These are phyloP conservation scores for Hyles lineata DNA, from an alignment of 2,888 invertebrate genomes.

Conservation along the genomic window DNA sequence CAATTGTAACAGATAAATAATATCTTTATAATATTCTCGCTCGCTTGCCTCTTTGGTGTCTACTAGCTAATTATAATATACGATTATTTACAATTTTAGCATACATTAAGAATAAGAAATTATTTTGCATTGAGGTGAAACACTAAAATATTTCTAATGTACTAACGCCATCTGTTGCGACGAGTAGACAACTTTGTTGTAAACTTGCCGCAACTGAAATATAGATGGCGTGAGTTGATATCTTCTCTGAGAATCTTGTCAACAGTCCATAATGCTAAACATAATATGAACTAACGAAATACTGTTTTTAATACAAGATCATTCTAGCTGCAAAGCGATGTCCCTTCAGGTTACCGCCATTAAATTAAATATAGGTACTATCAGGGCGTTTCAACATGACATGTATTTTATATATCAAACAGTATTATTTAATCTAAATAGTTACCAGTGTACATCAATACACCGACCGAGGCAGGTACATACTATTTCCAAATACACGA, in stretches of 20 bases:
- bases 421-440: neutral
- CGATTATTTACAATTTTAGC: conserved; percentile 48
- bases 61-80: conserved; percentile 76
- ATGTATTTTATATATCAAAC: neutral
- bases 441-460: neutral
- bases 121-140: conserved; percentile 42
- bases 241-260: neutral
- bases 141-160: conserved; percentile 30
- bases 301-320: conserved; percentile 41
- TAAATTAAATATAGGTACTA: neutral
- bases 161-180: conserved; percentile 5
- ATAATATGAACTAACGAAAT: conserved; percentile 35
- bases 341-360: neutral
- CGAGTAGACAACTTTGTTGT: conserved; percentile 2
- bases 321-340: conserved; percentile 11
- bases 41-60: conserved; percentile 82
- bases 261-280: neutral
- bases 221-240: neutral
- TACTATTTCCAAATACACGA: neutral
- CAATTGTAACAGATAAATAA: conserved; percentile 81
- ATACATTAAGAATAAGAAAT: conserved; percentile 40
- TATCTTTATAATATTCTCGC: conserved; percentile 56
- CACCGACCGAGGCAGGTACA: conserved; percentile 1
- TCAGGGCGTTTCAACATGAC: neutral
- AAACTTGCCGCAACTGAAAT: neutral